These are phyloP conservation scores for Elaphurus davidianus DNA, from an alignment of 2,113 vertebrate genomes.

Conservation along the genomic window DNA sequence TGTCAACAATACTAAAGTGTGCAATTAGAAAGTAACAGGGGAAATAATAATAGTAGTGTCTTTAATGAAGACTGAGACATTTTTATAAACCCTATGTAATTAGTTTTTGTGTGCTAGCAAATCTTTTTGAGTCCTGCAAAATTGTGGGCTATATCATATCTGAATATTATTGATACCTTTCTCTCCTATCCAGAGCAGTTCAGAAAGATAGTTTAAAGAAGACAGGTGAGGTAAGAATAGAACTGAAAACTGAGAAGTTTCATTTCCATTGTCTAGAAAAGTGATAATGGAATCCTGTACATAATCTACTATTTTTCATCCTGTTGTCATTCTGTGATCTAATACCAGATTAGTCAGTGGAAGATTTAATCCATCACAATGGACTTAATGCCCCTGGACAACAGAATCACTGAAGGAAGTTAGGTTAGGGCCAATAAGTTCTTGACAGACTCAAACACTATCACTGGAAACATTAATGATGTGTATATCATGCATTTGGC, in stretches of 20 bases:
- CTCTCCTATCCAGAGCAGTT: constrained; percentile 27
- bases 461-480: constrained; percentile 23
- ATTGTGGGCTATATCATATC: constrained; percentile 53
- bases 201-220: not conserved
- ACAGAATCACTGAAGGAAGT: not conserved
- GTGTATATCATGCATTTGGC: not conserved
- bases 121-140: constrained; percentile 48
- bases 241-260: constrained; percentile 41
- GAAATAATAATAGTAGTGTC: constrained; percentile 10
- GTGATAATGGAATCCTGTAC: constrained; percentile 42
- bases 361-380: constrained; percentile 22
- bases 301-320: constrained; percentile 33
- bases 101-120: constrained; percentile 54
- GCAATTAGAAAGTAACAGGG: constrained; percentile 60
- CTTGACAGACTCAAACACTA: constrained; percentile 8
- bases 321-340: constrained; percentile 22
- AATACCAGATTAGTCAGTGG: constrained; percentile 36
- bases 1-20: constrained; percentile 64
- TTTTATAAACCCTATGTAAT: constrained; percentile 47
- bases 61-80: constrained; percentile 64
- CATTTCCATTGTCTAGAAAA: constrained; percentile 50
- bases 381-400: constrained; percentile 6
- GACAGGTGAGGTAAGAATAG: constrained; percentile 30
- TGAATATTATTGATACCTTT: constrained; percentile 40
- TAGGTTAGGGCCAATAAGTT: not conserved